Evolutionary conservation across 2,113 vertebrate species (phyloP), one percentile per base, ranked within the genome.

Genomic region (Sinocyclocheilus anophthalmus): DNA sequence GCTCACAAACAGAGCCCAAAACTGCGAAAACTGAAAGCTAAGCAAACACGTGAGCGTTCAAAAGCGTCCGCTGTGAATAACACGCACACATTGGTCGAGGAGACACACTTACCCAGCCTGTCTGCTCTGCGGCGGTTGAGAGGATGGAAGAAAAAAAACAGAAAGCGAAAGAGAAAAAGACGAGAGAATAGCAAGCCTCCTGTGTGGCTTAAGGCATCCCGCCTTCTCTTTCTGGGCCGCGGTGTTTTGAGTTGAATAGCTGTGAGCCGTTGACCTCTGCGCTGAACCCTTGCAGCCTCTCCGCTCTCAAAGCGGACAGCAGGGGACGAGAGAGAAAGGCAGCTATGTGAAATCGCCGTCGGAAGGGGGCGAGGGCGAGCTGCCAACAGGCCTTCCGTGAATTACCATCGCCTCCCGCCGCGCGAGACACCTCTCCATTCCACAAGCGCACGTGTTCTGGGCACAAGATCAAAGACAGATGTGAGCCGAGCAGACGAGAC

Each of bases 381-480:
- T 84, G 83, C 79, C 55, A 37, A 63, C 6, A 0, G 57, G 37
- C 55, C 33, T 79, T 61, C 20, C 5, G 0, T 61, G 55, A 1
- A 30, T 72, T 24, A 76, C 12, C 77, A 30, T 76, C 14, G 26
- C 81, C 76, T 73, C 67, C 72, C 57, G 86, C 65, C 42, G 88
- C 4, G 24, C 26, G n/a, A 16, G 30, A 24, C 50, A 24, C 26
- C 37, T 45, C 39, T 75, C 12, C 45, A 7, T 30, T 53, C 90
- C 87, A 26, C 30, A 26, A 80, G 78, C 80, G 76, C 89, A 92
- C 87, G 87, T 91, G 91, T 89, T 89, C 72, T 86, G 89, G 90
- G 89, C 89, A 88, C 88, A 87, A 90, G 87, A 88, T 84, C 82
- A 48, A 73, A 13, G 92, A 77, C 92, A 90, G 89, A 91, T 91